Evolutionary conservation across 2,797 vertebrate genomes (phyloP), one percentile per base, ranked within the genome.

Genomic region (Chloroceryle inda): DNA sequence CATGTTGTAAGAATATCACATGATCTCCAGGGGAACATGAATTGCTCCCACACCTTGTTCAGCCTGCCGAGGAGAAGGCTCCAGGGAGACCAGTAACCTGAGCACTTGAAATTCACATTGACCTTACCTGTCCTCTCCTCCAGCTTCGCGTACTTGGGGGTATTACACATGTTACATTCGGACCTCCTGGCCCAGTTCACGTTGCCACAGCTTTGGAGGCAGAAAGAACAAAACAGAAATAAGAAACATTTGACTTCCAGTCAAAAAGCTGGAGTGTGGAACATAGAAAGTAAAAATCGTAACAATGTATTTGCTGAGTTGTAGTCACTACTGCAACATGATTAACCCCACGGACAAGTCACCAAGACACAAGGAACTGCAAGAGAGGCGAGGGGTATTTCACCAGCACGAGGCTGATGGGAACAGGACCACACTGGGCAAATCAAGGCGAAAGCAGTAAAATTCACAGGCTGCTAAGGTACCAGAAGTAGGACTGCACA

Each of bases 161-260:
- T 99, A 96, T 99, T 99, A 96, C 99, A 99, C 99, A 99, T 99
- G 97, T 99, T 99, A 93, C 99, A 99, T 95, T 99, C 99, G 2
- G 99, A 99, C 75, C 99, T 98, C 93, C 99, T 98, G 17, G 99
- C 99, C 99, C 99, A 99, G 96, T 99, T 99, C 94, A 99, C 99
- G 40, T 99, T 99, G 55, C 99, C 99, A 89, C 99, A 99, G 78
- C 99, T 99, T 91, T 24, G 76, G 74, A 93, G 91, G 50, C n/a
- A 61, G n/a, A 47, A 38, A 38, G 27, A 63, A 40, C 50, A 95
- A 66, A 94, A 40, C 9, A 61, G 20, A 31, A 49, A 53, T 47
- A 77, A 61, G 89, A 37, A 72, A 66, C 19, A 10, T 18, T 47
- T 22, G 3, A 50, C 33, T 33, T 13, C 27, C 12, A 45, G 7